Evolutionary conservation across 2,113 vertebrate species (phyloP), one percentile per base, ranked within the genome.

Genomic region (Microtus oregoni): DNA sequence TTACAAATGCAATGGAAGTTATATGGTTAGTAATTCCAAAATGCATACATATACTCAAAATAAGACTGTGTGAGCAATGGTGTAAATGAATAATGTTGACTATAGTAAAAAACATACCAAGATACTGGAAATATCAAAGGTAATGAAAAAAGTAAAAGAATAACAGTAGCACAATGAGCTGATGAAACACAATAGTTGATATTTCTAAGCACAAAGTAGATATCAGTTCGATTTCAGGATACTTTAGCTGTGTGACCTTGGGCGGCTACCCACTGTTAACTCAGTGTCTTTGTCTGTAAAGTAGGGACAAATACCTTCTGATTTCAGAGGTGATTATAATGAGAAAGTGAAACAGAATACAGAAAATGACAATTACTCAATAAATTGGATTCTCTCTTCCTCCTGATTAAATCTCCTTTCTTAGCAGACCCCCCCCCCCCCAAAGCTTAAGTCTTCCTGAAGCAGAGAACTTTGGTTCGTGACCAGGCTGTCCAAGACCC

Each of bases 251-350:
- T 92, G 75, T 92, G 89, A 91, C 10, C 17, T 13, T 76, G 41
- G 55, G 14, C 6, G 30, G 77, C 83, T 95, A 83, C 32, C 30
- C 2, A 63, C 41, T 85, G 55, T 68, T 82, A 89, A 50, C 35
- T 93, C 44, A 65, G 58, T 94, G 90, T 67, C 24, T 52, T 86
- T 78, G 22, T 87, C 58, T 86, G 15, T 89, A 79, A 95, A 93
- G 76, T 30, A 67, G 30, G 61, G 35, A 77, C 9, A 58, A 32
- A 76, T 52, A 38, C 13, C 68, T 91, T 61, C 35, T 81, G 72
- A 85, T n/a, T 87, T 91, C 94, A 82, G 26, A 65, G 7, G 55
- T 79, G 63, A n/a, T 38, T 89, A 19, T 91, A 70, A 86, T 88
- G 88, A 76, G 28, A 52, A 85, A 92, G 4, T 47, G 19, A 41